Evolutionary conservation across 1,140 invertebrate genomes (phyloP).

Genomic region (Ditylenchus dipsaci): DNA sequence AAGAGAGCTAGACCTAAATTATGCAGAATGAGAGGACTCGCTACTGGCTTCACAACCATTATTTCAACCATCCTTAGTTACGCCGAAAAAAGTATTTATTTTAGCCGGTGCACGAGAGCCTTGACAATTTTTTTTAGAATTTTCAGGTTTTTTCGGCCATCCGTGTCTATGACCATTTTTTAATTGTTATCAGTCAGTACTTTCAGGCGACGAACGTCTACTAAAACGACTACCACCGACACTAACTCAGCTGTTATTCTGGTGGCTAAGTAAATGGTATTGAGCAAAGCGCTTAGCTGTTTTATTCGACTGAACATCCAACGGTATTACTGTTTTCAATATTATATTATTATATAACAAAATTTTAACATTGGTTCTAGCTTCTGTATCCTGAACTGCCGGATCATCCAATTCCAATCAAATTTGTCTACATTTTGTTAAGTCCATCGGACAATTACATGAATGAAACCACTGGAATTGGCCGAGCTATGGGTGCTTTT

Average conservation of each 20-base stretch:
- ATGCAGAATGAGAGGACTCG: too few species aligned
- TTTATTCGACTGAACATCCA: constrained; percentile 33
- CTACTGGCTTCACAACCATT: too few species aligned
- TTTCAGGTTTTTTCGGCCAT: too few species aligned
- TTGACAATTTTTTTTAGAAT: too few species aligned
- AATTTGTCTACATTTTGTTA: constrained; percentile 36
- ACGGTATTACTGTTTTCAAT: constrained; percentile 3
- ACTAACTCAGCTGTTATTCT: constrained; percentile 41
- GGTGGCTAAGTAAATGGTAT: constrained; percentile 37
- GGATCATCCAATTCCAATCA: constrained; percentile 39
- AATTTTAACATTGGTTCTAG: too few species aligned
- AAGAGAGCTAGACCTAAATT: too few species aligned
- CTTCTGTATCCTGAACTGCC: constrained; percentile 42
- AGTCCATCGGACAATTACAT: constrained; percentile 39
- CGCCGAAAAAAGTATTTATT: too few species aligned
- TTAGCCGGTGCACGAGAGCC: too few species aligned
- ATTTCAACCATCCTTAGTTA: too few species aligned
- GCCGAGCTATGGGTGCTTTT: constrained; percentile 38
- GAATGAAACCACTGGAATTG: constrained; percentile 38
- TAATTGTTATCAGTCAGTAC: too few species aligned
- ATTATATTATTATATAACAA: too few species aligned
- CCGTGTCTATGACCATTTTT: too few species aligned
- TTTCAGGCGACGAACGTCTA: constrained; percentile 44
- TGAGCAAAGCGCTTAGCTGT: constrained; percentile 28
- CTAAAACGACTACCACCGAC: constrained; percentile 30